phyloP scores from a whole-genome alignment of 2,113 vertebrate species.

The Emydocephalus ijimae region DNA sequence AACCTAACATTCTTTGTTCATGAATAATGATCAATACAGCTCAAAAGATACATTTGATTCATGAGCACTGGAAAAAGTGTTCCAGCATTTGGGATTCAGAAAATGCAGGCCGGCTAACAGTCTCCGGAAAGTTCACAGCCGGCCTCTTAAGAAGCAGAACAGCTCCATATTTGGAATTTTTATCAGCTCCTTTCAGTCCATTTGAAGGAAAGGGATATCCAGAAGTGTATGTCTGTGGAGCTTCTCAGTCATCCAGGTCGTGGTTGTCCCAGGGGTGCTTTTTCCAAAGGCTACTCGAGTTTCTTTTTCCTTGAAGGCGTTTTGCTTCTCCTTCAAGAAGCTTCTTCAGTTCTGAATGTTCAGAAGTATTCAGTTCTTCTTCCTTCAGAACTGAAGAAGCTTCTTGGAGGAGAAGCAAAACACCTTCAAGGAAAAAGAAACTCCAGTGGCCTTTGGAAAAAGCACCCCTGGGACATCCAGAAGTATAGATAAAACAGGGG shows the following conservation, averaged over 20 bases:
- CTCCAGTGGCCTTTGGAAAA: not conserved
- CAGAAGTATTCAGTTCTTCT: not conserved
- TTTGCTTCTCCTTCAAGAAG: not conserved
- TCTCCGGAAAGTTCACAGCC: not conserved
- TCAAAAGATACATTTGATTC: not conserved
- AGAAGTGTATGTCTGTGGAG: not conserved
- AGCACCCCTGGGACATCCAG: not conserved
- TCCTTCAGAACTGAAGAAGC: not conserved
- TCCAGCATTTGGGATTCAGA: not conserved
- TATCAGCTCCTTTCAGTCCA: not conserved
- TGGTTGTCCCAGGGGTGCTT: not conserved
- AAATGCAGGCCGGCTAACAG: not conserved
- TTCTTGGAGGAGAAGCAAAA: not conserved
- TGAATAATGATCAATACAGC: not conserved
- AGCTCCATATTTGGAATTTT: not conserved
- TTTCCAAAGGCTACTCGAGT: not conserved
- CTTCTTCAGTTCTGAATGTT: not conserved
- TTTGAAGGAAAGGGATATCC: not conserved
- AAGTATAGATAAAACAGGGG: not conserved
- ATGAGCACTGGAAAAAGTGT: not conserved
- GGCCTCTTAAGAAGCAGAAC: not conserved
- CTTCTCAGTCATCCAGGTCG: not conserved
- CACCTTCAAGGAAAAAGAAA: not conserved
- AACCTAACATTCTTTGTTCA: not conserved
- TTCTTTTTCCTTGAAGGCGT: not conserved